These are phyloP conservation scores for Thinocorus orbignyianus DNA, from an alignment of 2,113 vertebrate genomes.

Conservation along the genomic window DNA sequence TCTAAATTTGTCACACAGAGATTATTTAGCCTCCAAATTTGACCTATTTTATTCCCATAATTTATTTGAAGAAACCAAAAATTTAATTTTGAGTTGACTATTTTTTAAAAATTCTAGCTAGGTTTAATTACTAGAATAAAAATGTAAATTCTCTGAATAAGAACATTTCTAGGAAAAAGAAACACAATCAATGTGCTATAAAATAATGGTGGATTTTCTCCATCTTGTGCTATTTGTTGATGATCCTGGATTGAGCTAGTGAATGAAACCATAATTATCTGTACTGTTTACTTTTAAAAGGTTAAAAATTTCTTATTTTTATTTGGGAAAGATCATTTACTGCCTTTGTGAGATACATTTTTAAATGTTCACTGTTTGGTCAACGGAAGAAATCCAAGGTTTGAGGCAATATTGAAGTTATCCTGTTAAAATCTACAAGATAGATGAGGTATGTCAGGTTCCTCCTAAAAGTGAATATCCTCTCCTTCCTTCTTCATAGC, in stretches of 20 bases:
- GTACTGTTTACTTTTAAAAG: not conserved
- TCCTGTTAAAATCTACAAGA: not conserved
- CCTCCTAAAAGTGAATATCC: not conserved
- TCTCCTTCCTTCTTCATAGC: not conserved
- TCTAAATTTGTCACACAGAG: not conserved
- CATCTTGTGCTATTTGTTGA: not conserved
- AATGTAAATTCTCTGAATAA: not conserved
- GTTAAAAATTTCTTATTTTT: not conserved
- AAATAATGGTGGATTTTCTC: not conserved
- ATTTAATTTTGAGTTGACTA: not conserved
- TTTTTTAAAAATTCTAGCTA: not conserved
- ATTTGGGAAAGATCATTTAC: not conserved
- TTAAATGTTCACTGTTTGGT: not conserved
- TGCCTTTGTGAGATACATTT: not conserved
- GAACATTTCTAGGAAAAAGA: not conserved
- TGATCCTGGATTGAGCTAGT: not conserved
- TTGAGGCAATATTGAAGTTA: not conserved
- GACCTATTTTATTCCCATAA: not conserved
- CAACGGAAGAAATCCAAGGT: not conserved
- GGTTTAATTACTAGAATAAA: not conserved
- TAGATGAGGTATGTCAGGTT: not conserved
- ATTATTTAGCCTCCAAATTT: not conserved
- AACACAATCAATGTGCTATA: not conserved
- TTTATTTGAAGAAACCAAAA: not conserved
- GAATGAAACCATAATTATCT: not conserved